These are phyloP conservation scores for Onychomys leucogaster DNA, from an alignment of 2,797 vertebrate genomes.

Conservation along the genomic window DNA sequence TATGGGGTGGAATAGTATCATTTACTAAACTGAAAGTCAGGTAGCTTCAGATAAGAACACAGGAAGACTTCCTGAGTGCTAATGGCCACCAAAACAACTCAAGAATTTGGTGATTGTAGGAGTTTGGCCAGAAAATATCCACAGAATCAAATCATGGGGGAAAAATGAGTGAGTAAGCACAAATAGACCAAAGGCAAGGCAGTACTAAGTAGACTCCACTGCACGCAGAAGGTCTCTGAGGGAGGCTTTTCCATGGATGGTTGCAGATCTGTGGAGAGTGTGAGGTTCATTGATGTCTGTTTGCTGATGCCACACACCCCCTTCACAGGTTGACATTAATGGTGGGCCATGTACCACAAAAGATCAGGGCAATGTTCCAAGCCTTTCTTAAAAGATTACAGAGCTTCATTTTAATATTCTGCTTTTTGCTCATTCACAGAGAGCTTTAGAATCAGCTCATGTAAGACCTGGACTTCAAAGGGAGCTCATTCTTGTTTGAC, in stretches of 20 bases:
- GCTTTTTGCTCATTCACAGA: slow-evolving; percentile 35
- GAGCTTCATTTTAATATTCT: slow-evolving; percentile 47
- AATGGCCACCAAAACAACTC: slow-evolving; percentile 23
- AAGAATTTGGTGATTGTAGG: slow-evolving; percentile 9
- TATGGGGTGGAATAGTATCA: slow-evolving; percentile 65
- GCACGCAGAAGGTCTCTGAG: neutral
- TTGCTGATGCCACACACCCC: neutral
- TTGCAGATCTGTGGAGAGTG: neutral
- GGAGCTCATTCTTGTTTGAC: slow-evolving; percentile 73
- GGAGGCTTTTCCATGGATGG: neutral
- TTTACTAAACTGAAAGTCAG: slow-evolving; percentile 69
- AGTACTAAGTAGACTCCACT: neutral
- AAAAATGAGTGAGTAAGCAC: neutral
- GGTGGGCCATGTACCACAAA: neutral
- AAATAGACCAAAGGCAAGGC: neutral
- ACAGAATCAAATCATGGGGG: neutral
- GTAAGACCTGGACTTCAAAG: slow-evolving; percentile 85
- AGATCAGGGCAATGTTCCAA: neutral
- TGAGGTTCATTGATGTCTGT: neutral
- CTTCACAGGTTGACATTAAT: neutral
- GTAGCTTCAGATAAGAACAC: slow-evolving; percentile 46
- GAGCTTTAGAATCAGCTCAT: slow-evolving; percentile 65
- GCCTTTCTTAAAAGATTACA: slow-evolving; percentile 37
- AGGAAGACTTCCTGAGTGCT: slow-evolving; percentile 54
- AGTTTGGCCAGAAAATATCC: slow-evolving; percentile 17